These are phyloP conservation scores for Magallana angulata DNA, from an alignment of 1,140 invertebrate species.

Conservation along the genomic window DNA sequence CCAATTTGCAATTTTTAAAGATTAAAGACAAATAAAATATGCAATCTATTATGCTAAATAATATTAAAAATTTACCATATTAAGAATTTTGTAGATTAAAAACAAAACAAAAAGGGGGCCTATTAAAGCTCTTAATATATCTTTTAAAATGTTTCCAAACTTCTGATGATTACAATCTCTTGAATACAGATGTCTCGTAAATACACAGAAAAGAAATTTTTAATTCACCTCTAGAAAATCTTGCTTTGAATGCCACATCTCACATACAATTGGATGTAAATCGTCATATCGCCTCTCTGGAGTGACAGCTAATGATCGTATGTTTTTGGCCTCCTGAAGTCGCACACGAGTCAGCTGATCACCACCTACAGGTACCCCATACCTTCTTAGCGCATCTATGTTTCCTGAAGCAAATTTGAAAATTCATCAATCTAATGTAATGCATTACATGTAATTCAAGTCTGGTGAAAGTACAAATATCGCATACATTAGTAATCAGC, in stretches of 20 bases:
- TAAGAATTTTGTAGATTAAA: not conserved
- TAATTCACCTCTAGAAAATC: not conserved
- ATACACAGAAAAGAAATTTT: not conserved
- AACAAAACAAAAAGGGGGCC: not conserved
- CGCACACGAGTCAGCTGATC: slow-evolving; percentile 40
- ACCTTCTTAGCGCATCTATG: not conserved
- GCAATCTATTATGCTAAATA: not conserved
- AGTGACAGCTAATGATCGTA: not conserved
- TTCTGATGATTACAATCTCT: not conserved
- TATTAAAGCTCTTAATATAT: slow-evolving; percentile 11
- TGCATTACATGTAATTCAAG: slow-evolving; percentile 11
- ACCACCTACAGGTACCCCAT: not conserved
- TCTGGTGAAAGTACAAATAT: not conserved
- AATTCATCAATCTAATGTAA: slow-evolving; percentile 13
- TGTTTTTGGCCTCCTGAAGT: slow-evolving; percentile 22
- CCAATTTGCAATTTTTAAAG: not conserved
- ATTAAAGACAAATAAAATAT: slow-evolving; percentile 4
- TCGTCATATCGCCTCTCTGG: slow-evolving; percentile 43
- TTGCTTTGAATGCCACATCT: slow-evolving; percentile 34
- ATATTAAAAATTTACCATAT: slow-evolving; percentile 3
- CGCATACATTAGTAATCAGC: slow-evolving; percentile 10
- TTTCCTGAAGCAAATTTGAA: not conserved
- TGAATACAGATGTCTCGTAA: not conserved
- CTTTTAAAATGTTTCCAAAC: slow-evolving; percentile 7
- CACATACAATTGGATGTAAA: too few species aligned